A percentile compares a stretch with the other conserved stretches of the same genome.
Evolutionary conservation across 37 sponge, comb jelly and placozoan genomes (phyloP).

Genomic region (Chondrilla cf. caribensis): DNA sequence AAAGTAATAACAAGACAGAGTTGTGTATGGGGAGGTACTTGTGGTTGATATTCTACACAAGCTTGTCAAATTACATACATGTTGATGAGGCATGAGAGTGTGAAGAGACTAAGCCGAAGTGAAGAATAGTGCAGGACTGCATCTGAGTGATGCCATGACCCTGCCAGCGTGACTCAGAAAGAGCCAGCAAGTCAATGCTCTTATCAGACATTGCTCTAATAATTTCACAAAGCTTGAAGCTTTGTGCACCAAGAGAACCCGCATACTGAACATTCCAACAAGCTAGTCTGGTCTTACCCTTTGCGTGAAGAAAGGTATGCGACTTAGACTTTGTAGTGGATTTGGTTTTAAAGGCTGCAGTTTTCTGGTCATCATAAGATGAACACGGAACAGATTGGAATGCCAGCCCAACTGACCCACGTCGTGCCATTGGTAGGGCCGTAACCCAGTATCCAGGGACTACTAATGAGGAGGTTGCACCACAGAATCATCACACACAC

Average conservation of each 20-base stretch:
- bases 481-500: not conserved
- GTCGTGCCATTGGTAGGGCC: slow-evolving; percentile 23
- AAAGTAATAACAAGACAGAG: too few relatives aligned
- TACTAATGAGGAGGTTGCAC: slow-evolving; percentile 13
- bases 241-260: slow-evolving; percentile 12
- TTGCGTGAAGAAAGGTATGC: slow-evolving; percentile 6
- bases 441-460: slow-evolving; percentile 17
- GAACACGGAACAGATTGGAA: slow-evolving; percentile 16
- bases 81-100: not conserved
- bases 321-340: slow-evolving; percentile 23
- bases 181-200: slow-evolving; percentile 10
- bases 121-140: slow-evolving; percentile 9
- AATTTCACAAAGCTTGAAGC: not conserved
- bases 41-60: too few relatives aligned
- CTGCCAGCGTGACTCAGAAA: slow-evolving; percentile 16
- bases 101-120: not conserved
- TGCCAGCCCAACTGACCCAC: slow-evolving; percentile 11
- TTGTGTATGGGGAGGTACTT: too few relatives aligned
- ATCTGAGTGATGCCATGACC: slow-evolving; percentile 9
- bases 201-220: not conserved
- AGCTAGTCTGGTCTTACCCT: slow-evolving; percentile 18
- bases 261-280: slow-evolving; percentile 20
- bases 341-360: slow-evolving; percentile 21
- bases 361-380: slow-evolving; percentile 11
- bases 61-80: too few relatives aligned